phyloP scores from a whole-genome alignment of 2,888 invertebrate genomes.

The Prosapia bicincta region DNA sequence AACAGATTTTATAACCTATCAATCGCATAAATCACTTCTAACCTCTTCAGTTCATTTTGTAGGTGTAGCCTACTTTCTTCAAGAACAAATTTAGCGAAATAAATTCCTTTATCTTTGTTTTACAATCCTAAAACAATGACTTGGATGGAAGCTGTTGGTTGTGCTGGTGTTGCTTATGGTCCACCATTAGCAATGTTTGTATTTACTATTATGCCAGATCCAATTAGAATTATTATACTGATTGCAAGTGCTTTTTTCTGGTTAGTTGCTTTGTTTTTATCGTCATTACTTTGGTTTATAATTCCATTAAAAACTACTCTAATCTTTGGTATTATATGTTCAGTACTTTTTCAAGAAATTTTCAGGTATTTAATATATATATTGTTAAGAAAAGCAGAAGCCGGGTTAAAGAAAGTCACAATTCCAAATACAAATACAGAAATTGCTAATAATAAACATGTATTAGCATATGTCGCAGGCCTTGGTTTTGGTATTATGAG shows the following conservation, averaged over 20 bases:
- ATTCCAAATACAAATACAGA: conserved; percentile 57
- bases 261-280: conserved; percentile 84
- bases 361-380: conserved; percentile 79
- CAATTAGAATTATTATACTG: conserved; percentile 92
- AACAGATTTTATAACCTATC: conserved; percentile 5
- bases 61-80: not conserved
- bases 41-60: not conserved
- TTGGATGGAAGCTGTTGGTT: conserved; percentile 90
- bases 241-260: conserved; percentile 94
- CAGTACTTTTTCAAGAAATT: conserved; percentile 87
- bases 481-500: conserved; percentile 96
- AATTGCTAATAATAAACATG: conserved; percentile 82
- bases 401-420: conserved; percentile 85
- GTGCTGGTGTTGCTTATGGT: conserved; percentile 91
- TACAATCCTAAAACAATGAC: conserved; percentile 69
- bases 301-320: conserved; percentile 73
- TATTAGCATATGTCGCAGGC: conserved; percentile 94
- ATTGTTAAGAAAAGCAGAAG: conserved; percentile 79
- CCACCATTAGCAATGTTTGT: conserved; percentile 89
- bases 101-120: not conserved
- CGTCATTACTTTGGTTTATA: conserved; percentile 89
- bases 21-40: not conserved
- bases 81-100: not conserved
- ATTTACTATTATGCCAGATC: conserved; percentile 89
- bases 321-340: conserved; percentile 84